Conservation (phyloP, 2,113 vertebrate species). For the Collichthys lucidus region DNA sequence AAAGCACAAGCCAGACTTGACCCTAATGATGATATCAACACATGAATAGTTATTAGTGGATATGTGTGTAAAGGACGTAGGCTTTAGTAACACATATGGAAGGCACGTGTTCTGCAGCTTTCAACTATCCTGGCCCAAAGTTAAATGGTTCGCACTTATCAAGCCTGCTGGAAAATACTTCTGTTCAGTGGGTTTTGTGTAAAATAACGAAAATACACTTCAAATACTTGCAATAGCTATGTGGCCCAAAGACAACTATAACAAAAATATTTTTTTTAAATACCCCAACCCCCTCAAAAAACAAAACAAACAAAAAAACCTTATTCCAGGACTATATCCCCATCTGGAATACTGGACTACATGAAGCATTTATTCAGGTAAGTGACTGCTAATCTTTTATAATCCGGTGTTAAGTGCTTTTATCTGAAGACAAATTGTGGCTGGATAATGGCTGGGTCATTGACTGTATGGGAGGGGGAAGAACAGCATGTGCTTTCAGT, state of each 20-base stretch:
- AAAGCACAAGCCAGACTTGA: conserved; percentile 1
- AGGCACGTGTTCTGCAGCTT: conserved; percentile 70
- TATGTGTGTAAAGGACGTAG: neutral
- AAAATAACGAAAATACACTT: conserved; percentile 29
- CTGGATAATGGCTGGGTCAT: conserved; percentile 64
- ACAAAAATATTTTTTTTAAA: conserved; percentile 34
- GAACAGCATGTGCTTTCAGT: conserved; percentile 51
- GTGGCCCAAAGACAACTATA: conserved; percentile 14
- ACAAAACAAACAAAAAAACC: neutral
- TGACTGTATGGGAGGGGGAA: conserved; percentile 33
- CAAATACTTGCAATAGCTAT: conserved; percentile 15
- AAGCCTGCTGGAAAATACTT: conserved; percentile 22
- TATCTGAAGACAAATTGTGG: conserved; percentile 63
- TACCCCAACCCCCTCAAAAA: neutral
- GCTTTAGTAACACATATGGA: conserved; percentile 45
- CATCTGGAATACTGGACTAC: conserved; percentile 55
- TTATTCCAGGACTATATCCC: conserved; percentile 36
- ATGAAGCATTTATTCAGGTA: conserved; percentile 68
- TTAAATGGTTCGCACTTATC: conserved; percentile 25
- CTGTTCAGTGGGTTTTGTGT: conserved; percentile 15
- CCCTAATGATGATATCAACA: neutral
- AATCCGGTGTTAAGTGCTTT: conserved; percentile 73
- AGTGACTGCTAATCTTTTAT: conserved; percentile 75
- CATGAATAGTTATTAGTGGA: neutral
- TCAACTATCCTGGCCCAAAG: conserved; percentile 17